Conservation (phyloP, 2,888 invertebrate genomes). For the Macaria notata region DNA sequence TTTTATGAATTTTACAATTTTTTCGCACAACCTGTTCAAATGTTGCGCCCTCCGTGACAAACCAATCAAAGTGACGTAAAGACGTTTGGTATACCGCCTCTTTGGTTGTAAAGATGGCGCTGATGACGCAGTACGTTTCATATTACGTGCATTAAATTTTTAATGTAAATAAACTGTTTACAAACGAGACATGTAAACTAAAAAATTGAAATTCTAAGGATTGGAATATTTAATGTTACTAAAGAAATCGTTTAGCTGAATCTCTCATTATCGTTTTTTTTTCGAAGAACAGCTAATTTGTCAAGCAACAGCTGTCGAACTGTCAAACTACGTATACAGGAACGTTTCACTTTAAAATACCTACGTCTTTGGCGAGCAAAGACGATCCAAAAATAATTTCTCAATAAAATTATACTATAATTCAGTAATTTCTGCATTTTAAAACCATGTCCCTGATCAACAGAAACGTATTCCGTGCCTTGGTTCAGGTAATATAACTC, state of each 20-base stretch:
- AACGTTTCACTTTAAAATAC: conserved; percentile 36
- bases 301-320: conserved; percentile 8
- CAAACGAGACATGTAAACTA: too few relatives aligned
- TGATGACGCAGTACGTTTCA: not conserved
- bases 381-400: conserved; percentile 64
- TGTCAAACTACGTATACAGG: conserved; percentile 45
- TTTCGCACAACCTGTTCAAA: conserved; percentile 60
- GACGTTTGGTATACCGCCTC: conserved; percentile 17
- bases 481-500: conserved; percentile 61
- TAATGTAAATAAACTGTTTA: too few relatives aligned
- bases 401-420: conserved; percentile 49
- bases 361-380: conserved; percentile 53
- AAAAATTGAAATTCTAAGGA: too few relatives aligned
- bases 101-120: conserved; percentile 20
- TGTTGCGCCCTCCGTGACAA: conserved; percentile 67
- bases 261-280: too few relatives aligned
- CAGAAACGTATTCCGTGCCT: conserved; percentile 65
- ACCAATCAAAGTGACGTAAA: conserved; percentile 52
- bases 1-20: conserved; percentile 43
- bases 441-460: conserved; percentile 66
- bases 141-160: too few relatives aligned
- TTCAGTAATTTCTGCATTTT: conserved; percentile 37
- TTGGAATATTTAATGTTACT: too few relatives aligned
- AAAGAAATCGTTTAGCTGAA: too few relatives aligned
- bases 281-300: not conserved